phyloP scores from a whole-genome alignment of 2,113 vertebrate genomes.

The Actenoides hombroni region DNA sequence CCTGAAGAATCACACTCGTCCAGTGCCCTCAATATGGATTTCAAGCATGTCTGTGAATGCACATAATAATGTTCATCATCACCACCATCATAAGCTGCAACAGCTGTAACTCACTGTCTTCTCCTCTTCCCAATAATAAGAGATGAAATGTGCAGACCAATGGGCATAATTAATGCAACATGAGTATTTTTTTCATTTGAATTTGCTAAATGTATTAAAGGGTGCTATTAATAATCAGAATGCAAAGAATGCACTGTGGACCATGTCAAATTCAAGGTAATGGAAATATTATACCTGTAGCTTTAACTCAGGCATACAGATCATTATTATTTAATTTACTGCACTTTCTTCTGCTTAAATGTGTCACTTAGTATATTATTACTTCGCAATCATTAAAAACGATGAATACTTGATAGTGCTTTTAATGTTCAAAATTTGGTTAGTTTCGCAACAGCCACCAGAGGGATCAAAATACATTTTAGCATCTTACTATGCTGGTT shows the following conservation, averaged over 20 bases:
- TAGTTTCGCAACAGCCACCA: not conserved
- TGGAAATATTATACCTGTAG: not conserved
- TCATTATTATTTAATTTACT: not conserved
- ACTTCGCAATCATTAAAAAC: not conserved
- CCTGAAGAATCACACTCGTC: not conserved
- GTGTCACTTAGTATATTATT: not conserved
- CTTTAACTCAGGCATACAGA: not conserved
- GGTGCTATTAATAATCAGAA: not conserved
- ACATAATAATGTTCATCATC: not conserved
- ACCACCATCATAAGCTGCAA: not conserved
- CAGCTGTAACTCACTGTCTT: not conserved
- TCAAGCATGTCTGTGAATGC: not conserved
- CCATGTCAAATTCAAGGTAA: not conserved
- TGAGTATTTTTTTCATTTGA: not conserved
- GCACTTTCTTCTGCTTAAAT: not conserved
- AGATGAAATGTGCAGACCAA: not conserved
- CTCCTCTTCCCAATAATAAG: not conserved
- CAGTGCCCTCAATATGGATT: not conserved
- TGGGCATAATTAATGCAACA: not conserved
- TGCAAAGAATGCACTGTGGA: not conserved
- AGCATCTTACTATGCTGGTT: not conserved
- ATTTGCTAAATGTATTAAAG: not conserved
- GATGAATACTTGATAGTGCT: not conserved
- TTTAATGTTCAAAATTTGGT: not conserved
- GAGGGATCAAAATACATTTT: not conserved